Conservation (phyloP, 2,888 invertebrate species). For the Villa cingulata region DNA sequence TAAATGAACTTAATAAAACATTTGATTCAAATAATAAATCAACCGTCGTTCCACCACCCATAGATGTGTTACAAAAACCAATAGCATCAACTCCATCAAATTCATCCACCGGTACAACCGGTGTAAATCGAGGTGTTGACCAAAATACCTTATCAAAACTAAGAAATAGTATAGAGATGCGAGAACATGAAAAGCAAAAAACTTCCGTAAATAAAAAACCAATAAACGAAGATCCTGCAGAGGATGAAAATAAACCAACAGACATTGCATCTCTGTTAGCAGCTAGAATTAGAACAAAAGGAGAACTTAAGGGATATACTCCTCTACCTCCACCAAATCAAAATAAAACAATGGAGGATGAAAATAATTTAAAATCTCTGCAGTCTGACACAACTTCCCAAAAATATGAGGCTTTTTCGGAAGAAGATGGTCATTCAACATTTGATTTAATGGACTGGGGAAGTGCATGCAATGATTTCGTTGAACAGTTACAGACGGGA, state of each 20-base stretch:
- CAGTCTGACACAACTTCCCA: not conserved
- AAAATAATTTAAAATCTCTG: not conserved
- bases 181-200: slow-evolving; percentile 42
- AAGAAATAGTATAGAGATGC: slow-evolving; percentile 57
- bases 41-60: not conserved
- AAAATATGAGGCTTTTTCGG: slow-evolving; percentile 1
- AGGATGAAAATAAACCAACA: slow-evolving; percentile 11
- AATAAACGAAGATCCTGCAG: not conserved
- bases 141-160: slow-evolving; percentile 57
- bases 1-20: not conserved
- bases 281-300: slow-evolving; percentile 72
- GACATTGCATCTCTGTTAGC: slow-evolving; percentile 48
- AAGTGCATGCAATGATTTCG: slow-evolving; percentile 61
- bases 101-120: slow-evolving; percentile 11
- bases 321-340: slow-evolving; percentile 17
- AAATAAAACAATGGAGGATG: not conserved
- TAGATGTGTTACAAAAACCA: not conserved
- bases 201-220: slow-evolving; percentile 28
- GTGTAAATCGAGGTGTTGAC: slow-evolving; percentile 43
- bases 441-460: slow-evolving; percentile 39
- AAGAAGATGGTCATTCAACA: slow-evolving; percentile 12
- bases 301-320: slow-evolving; percentile 55
- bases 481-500: slow-evolving; percentile 55
- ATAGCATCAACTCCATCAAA: slow-evolving; percentile 10
- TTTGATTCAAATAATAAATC: not conserved